Evolutionary conservation across 2,888 invertebrate genomes (phyloP), one percentile per base, ranked within the genome.

Genomic region (Lasioglossum calceatum): DNA sequence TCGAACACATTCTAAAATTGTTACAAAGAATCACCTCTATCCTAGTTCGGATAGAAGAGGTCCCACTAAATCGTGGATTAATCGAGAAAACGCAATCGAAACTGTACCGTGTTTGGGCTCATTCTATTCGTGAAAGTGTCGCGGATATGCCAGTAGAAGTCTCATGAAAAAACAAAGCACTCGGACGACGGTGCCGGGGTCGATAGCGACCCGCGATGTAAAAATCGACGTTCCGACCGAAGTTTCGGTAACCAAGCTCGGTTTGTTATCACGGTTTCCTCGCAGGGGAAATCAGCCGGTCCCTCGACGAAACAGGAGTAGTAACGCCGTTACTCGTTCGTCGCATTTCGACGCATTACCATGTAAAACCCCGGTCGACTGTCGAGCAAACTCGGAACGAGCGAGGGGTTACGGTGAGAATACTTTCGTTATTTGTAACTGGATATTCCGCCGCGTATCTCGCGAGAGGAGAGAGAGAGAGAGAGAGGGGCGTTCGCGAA

Each of bases 381-480:
- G 39, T 42, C 58, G 14, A 19, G 16, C 36, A 72, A 58, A 71
- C 72, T 71, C 71, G 44, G 5, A 42, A 47, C 27, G 14, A 64
- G 32, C 19, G 10, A 32, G 10, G 19, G 4, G 44, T 23, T 61
- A 36, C 27, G 4, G 36, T 4, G 42, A 73, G 71, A 76, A 79
- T 87, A 80, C 83, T 87, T 88, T 76, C 75, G 83, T 85, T 78
- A 82, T 77, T 89, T 83, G 85, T 88, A 88, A 89, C 84, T 36
- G 42, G 77, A 85, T 72, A 82, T n/a, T 1, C n/a, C 7, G 58
- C 10, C 58, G 16, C 61, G 70, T 75, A 39, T 50, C 87, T 76
- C 85, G 72, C 8, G 78, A 50, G 23, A 50, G 47, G 47, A 47
- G 47, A 16, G 16, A 47, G 47, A 32, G 32, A 4, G 44, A 10